Base-by-base conservation (phyloP, 2,888 invertebrate genomes). In the Gari tellinella region DNA sequence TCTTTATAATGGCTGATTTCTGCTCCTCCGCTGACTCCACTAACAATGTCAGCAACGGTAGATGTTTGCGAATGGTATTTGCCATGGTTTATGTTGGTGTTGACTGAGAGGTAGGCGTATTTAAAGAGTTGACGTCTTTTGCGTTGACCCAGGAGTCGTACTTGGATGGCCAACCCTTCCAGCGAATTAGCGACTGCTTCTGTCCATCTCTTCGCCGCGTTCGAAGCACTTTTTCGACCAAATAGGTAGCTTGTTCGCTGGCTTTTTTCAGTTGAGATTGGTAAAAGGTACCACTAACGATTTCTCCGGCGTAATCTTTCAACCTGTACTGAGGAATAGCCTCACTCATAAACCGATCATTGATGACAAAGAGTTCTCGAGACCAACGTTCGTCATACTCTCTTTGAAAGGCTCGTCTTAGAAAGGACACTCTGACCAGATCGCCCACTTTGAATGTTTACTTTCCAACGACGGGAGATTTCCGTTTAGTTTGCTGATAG, bases 61-160 rank as follows among this genome's bases (percentile, higher is more conserved):
- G 21, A 61, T 72, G 61, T 19, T 72, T 60, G 12, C 37, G 25
- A 21, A 64, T 41, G n/a, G 23, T 26, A 48, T 57, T 38, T 12
- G 31, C 14, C 37, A 40, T 37, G 17, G 5, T 45, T 65, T 65
- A 64, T 65, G 70, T 40, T 21, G 51, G 45, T n/a, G 2, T n/a
- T 12, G 37, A 17, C 5, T 31, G 17, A 15, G n/a, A n/a, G 8
- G 8, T 21, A 15, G 31, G 15, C 17, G n/a, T 64, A 55, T 56
- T 63, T 52, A 65, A 41, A 58, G 45, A n/a, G 4, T 45, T 19
- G 31, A 56, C 19, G 45, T 66, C 72, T 37, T 60, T 17, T 52
- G 61, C 62, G n/a, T 52, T 61, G 19, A 72, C 17, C 66, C 72
- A 66, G 3, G 66, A 60, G 38, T 66, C 66, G 48, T 55, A 72